These are phyloP conservation scores for Proisotoma minuta DNA, from an alignment of 2,888 invertebrate species.

Conservation along the genomic window DNA sequence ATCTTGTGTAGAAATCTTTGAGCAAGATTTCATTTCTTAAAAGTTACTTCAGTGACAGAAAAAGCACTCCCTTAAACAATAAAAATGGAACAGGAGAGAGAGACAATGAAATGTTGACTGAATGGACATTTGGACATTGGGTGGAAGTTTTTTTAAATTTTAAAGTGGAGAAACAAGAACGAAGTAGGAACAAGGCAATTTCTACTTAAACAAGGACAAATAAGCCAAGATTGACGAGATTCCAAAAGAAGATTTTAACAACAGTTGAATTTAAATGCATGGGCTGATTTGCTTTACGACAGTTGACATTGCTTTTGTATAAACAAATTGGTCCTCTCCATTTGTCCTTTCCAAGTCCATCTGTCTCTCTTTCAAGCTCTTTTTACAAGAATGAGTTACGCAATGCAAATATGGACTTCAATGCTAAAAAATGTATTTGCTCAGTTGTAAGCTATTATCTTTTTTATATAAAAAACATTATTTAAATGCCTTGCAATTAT, in stretches of 20 bases:
- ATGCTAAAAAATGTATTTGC: too few species aligned
- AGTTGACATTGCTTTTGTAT: background rate
- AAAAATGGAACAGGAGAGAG: background rate
- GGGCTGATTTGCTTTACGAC: background rate
- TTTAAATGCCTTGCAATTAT: too few species aligned
- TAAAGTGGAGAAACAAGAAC: background rate
- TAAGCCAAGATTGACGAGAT: background rate
- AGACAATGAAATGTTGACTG: background rate
- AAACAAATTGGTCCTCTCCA: background rate
- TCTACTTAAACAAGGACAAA: background rate
- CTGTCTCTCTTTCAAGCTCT: too few species aligned
- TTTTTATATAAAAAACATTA: too few species aligned
- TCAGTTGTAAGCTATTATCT: too few species aligned
- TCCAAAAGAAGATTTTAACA: background rate
- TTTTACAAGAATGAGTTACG: too few species aligned
- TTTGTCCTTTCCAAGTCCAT: too few species aligned
- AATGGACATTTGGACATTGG: too few species aligned
- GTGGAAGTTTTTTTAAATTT: too few species aligned
- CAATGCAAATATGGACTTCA: too few species aligned
- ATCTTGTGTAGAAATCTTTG: conserved; percentile 3
- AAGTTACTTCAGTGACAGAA: conserved; percentile 12
- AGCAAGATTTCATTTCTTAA: background rate
- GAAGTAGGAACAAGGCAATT: conserved; percentile 9
- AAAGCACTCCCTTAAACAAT: conserved; percentile 6
- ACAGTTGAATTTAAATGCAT: background rate